These are phyloP conservation scores for Hesperia comma DNA, from an alignment of 2,888 invertebrate genomes.

Conservation along the genomic window DNA sequence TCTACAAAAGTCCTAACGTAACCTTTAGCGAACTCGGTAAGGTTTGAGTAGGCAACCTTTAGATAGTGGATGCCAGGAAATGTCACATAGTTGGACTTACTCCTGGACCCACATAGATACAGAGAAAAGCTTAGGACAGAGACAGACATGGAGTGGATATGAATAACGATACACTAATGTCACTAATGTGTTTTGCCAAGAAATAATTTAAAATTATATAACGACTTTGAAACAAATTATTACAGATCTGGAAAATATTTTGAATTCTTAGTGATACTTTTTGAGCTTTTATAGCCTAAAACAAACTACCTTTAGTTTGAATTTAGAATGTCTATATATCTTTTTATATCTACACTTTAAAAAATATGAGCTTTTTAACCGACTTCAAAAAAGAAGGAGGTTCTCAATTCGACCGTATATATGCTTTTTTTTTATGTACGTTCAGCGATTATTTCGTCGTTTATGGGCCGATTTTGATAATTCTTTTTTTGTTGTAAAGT, in stretches of 20 bases:
- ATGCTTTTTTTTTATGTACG: no score
- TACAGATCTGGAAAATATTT: background rate
- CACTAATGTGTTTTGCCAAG: conserved; percentile 3
- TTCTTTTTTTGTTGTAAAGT: no score
- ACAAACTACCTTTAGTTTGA: no score
- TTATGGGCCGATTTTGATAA: no score
- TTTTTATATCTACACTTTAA: no score
- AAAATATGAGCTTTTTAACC: no score
- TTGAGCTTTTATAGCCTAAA: no score
- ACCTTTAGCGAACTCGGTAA: conserved; percentile 69
- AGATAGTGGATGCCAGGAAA: conserved; percentile 78
- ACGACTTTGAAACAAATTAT: background rate
- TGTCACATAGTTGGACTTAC: conserved; percentile 82
- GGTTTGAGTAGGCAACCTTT: conserved; percentile 72
- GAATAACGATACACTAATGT: conserved; percentile 11
- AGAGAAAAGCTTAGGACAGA: conserved; percentile 47
- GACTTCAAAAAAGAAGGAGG: no score
- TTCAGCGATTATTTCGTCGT: no score
- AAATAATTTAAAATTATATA: background rate
- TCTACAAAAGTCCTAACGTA: conserved; percentile 54
- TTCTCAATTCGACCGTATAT: no score
- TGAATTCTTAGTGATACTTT: no score
- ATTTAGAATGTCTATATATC: no score
- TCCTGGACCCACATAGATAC: conserved; percentile 69
- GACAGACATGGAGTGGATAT: conserved; percentile 26